A percentile compares a stretch with the other conserved stretches of the same genome.
phyloP scores from a whole-genome alignment of 2,888 invertebrate genomes.

The Tortricodes alternella region DNA sequence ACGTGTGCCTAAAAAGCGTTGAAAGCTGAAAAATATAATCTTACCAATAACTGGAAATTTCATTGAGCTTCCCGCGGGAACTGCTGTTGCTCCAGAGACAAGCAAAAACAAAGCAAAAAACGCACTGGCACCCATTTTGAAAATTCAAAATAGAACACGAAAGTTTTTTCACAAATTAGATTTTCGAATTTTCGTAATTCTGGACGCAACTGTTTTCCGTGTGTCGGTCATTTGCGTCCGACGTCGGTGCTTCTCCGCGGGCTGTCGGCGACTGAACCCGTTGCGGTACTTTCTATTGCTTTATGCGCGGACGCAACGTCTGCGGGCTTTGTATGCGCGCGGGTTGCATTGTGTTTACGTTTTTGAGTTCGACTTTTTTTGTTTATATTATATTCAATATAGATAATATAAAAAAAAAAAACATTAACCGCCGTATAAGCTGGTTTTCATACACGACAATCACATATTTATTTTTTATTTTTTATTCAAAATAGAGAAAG shows the following conservation, averaged over 20 bases:
- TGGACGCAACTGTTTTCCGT: slow-evolving; percentile 78
- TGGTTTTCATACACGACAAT: no score
- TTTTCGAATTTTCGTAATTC: slow-evolving; percentile 29
- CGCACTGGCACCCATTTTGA: slow-evolving; percentile 75
- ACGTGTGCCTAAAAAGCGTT: no score
- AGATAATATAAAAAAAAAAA: no score
- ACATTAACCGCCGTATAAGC: no score
- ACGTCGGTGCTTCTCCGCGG: slow-evolving; percentile 59
- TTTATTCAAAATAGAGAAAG: no score
- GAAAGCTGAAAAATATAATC: slow-evolving; percentile 35
- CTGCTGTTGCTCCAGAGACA: slow-evolving; percentile 63
- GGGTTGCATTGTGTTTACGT: slow-evolving; percentile 1
- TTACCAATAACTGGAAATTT: slow-evolving; percentile 61
- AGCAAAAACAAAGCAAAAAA: slow-evolving; percentile 63
- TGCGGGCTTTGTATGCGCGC: slow-evolving; percentile 16
- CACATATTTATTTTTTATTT: no score
- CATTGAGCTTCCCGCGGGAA: slow-evolving; percentile 61
- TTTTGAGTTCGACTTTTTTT: neutral
- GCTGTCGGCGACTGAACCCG: slow-evolving; percentile 67
- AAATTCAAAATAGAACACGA: slow-evolving; percentile 45
- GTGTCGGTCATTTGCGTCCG: slow-evolving; percentile 76
- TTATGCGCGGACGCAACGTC: slow-evolving; percentile 65
- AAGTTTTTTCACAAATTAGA: slow-evolving; percentile 36
- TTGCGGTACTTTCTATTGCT: slow-evolving; percentile 75
- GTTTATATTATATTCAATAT: no score